Base-by-base conservation (phyloP, 2,797 vertebrate genomes). In the Arnoldichthys spilopterus region DNA sequence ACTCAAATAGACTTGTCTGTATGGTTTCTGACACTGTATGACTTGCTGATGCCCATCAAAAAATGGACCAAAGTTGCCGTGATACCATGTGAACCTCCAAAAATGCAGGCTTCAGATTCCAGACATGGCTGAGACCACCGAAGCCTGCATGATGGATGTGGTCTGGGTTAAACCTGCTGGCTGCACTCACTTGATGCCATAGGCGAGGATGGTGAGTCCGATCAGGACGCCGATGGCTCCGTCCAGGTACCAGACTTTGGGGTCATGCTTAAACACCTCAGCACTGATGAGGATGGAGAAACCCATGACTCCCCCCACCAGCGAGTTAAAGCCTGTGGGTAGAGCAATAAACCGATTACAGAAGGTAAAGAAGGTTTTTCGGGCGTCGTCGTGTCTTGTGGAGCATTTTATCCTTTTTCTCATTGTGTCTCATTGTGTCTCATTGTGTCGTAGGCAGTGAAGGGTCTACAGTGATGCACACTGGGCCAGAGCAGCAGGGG, bases 261-360 rank as follows among this genome's bases (percentile, higher is more conserved):
- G 91, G 12, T 98, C 90, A 26, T 99, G 96, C 86, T 96, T 97
- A 85, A 97, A 99, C 62, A 99, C 97, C 81, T 99, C 97, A 0
- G 97, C 98, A 0, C 98, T 99, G 83, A 99, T 92, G 11, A 99
- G 95, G 84, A 99, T 99, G 86, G 97, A 98, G 94, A 99, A 99
- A 7, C 97, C 98, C 98, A 99, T 99, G 85, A 99, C 77, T 0
- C 95, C 97, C 0, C 97, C 98, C 18, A 99, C 95, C 56, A 99
- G 90, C 13, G 98, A 99, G 92, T 99, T 99, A 85, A 99, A 99
- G 40, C 96, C 98, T 99, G 85, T 8, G 70, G 59, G 62, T 6
- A 26, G 34, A 58, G 15, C 53, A 74, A 28, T 32, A 56, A 13
- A n/a, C 18, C n/a, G n/a, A n/a, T n/a, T n/a, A n/a, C n/a, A n/a